Evolutionary conservation across 1,140 invertebrate species (phyloP).

Genomic region (Helicoverpa zea): DNA sequence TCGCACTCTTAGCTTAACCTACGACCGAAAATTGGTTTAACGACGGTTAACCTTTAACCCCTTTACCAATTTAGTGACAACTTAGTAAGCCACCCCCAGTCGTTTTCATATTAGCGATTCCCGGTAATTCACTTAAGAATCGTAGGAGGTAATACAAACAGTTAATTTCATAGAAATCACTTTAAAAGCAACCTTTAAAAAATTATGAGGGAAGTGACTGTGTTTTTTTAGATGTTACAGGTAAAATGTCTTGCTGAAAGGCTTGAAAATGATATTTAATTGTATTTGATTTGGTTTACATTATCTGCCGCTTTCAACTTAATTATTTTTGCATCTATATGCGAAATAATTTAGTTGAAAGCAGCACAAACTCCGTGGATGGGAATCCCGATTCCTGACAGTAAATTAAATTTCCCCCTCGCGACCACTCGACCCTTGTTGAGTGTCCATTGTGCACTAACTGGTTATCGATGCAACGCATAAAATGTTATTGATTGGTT

Average conservation of each 20-base stretch:
- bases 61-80: conserved; percentile 14
- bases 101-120: neutral
- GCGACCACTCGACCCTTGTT: conserved; percentile 62
- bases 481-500: conserved; percentile 50
- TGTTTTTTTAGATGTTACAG: neutral
- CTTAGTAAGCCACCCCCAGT: conserved; percentile 1
- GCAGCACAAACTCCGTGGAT: conserved; percentile 52
- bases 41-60: neutral
- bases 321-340: too few relatives aligned
- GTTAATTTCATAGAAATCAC: neutral
- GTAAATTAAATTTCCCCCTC: conserved; percentile 66
- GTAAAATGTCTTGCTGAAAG: neutral
- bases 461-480: conserved; percentile 61
- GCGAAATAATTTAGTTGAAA: conserved; percentile 62
- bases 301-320: too few relatives aligned
- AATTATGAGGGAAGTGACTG: neutral
- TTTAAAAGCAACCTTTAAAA: conserved; percentile 12
- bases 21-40: neutral
- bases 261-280: neutral
- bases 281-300: too few relatives aligned
- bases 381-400: conserved; percentile 50
- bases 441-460: conserved; percentile 57
- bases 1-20: too few relatives aligned
- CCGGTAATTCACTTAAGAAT: neutral
- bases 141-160: neutral